These are phyloP conservation scores for Halcyon chelicuti DNA, from an alignment of 2,797 vertebrate genomes.

Conservation along the genomic window DNA sequence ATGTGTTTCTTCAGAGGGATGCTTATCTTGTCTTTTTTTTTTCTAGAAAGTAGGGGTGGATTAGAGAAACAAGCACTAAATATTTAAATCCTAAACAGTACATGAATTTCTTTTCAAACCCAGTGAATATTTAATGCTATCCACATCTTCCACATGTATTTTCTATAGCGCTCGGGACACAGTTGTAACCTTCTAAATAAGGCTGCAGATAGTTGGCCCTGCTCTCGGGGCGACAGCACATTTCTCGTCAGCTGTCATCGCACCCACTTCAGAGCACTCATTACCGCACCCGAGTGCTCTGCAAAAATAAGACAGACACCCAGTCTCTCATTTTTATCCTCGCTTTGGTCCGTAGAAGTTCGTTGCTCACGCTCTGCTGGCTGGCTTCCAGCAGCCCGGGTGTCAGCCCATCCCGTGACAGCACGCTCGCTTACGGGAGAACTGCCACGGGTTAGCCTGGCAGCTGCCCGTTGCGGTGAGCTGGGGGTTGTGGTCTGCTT, in stretches of 20 bases:
- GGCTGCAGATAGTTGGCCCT: background rate
- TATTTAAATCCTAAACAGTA: background rate
- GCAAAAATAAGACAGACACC: background rate
- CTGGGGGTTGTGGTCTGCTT: background rate
- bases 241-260: background rate
- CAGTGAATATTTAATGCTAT: background rate
- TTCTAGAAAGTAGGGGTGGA: background rate
- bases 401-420: background rate
- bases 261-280: background rate
- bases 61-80: background rate
- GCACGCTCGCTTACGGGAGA: rapidly evolving
- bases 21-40: background rate
- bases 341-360: background rate
- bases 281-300: rapidly evolving
- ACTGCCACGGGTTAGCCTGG: background rate
- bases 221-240: background rate
- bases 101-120: background rate
- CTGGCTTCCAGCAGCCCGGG: background rate
- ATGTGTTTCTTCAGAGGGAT: background rate
- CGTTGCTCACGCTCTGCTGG: background rate
- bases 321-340: background rate
- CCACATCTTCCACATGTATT: background rate
- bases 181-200: background rate
- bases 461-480: background rate
- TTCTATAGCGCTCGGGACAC: background rate